Evolutionary conservation across 1,140 invertebrate genomes (phyloP).

Genomic region (Ceratosolen fusciceps): DNA sequence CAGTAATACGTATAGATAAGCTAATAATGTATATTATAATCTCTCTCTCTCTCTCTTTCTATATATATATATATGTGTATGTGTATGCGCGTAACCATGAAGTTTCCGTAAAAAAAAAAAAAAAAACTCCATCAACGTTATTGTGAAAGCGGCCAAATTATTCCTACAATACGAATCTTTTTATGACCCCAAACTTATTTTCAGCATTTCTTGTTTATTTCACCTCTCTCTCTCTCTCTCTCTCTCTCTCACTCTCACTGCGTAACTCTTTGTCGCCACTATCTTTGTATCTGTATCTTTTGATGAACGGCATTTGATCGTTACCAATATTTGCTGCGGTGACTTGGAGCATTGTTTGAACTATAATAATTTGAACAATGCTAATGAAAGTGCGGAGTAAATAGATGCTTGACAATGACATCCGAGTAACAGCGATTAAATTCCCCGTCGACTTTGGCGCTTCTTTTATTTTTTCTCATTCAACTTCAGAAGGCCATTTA

Average conservation of each 20-base stretch:
- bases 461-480: background rate
- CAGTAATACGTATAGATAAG: no score
- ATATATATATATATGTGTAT: no score
- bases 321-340: constrained; percentile 61
- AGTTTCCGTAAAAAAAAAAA: no score
- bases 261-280: background rate
- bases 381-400: constrained; percentile 71
- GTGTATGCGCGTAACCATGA: no score
- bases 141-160: no score
- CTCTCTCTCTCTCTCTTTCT: no score
- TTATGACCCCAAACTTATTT: no score
- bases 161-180: no score
- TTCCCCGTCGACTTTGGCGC: background rate
- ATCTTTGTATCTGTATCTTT: no score
- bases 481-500: background rate
- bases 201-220: no score
- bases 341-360: constrained; percentile 63
- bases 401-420: constrained; percentile 63
- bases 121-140: no score
- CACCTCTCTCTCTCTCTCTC: background rate
- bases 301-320: constrained; percentile 46
- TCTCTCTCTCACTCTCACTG: background rate
- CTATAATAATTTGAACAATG: constrained; percentile 70
- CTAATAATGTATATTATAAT: no score
- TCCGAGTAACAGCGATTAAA: constrained; percentile 38